Evolutionary conservation across 2,888 invertebrate species (phyloP), one percentile per base, ranked within the genome.

Genomic region (Melinaea menophilus): DNA sequence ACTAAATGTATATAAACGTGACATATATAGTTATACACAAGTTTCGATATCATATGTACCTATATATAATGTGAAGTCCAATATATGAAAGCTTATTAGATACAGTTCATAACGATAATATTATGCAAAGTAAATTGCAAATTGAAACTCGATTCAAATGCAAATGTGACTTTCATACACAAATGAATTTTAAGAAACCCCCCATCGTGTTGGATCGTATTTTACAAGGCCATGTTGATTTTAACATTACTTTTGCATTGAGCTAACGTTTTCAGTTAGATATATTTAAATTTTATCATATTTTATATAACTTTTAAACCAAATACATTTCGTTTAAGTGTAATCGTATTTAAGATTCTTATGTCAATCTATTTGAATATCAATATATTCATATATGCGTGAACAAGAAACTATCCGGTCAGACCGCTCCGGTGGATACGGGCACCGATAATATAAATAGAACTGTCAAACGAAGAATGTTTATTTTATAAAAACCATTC

Each of bases 121-220:
- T 75, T 78, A 82, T 78, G 79, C 72, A 78, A 80, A 82, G 73
- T 74, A 75, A 76, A 78, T 76, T 78, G 80, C 80, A 78, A 84
- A 86, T 82, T 86, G 80, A 75, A 79, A 77, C 76, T 68, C 70
- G 75, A 88, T 85, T 75, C 71, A 66, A 22, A 89, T 88, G 87
- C 83, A 84, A 89, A 89, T 88, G 69, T 64, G 57, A 71, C 69
- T 77, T 76, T 69, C 69, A 74, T 75, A 73, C 62, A 62, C 65
- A 72, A 78, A 80, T 79, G 76, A 78, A 79, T 79, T 79, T 79
- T 73, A 75, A 76, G 73, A 75, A 76, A 68, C 66, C 68, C 69
- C 63, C 73, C 56, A 67, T 65, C 58, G 65, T 59, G 64, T 65
- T 59, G 34, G 13, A 62, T 46, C 64, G 61, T 70, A 65, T 72